Conservation (phyloP, 2,797 vertebrate genomes). For the Bradypodion ventrale region DNA sequence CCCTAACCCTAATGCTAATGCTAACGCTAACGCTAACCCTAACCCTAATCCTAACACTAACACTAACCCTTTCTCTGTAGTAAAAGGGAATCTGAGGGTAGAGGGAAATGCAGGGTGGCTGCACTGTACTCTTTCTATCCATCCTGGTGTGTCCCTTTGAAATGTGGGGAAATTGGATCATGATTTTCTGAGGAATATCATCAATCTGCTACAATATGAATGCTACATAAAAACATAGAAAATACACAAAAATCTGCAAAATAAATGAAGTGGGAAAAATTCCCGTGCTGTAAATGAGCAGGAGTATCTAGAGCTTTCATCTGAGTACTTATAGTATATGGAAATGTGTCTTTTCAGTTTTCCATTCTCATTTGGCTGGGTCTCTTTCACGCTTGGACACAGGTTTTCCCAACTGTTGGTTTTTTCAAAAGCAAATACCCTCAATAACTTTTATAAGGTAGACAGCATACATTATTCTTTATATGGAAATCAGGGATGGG, state of each 20-base stretch:
- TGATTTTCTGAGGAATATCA: neutral
- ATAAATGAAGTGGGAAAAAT: no score
- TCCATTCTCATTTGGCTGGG: neutral
- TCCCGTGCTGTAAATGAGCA: no score
- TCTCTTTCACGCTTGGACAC: neutral
- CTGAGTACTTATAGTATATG: neutral
- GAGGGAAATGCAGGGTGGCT: neutral
- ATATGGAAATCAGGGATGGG: no score
- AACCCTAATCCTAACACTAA: neutral
- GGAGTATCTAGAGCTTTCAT: neutral
- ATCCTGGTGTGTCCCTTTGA: neutral
- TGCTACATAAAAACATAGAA: neutral
- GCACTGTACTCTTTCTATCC: neutral
- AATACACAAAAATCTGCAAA: neutral
- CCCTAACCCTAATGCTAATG: no score
- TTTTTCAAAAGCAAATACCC: neutral
- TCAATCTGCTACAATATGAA: neutral
- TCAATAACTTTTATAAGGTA: neutral
- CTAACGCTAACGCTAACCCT: no score
- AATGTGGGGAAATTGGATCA: no score
- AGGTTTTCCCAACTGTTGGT: neutral
- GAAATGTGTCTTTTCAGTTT: neutral
- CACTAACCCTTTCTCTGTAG: no score
- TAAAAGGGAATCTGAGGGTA: neutral
- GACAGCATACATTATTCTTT: neutral